phyloP scores from a whole-genome alignment of 2,113 vertebrate genomes.

The Columba livia region DNA sequence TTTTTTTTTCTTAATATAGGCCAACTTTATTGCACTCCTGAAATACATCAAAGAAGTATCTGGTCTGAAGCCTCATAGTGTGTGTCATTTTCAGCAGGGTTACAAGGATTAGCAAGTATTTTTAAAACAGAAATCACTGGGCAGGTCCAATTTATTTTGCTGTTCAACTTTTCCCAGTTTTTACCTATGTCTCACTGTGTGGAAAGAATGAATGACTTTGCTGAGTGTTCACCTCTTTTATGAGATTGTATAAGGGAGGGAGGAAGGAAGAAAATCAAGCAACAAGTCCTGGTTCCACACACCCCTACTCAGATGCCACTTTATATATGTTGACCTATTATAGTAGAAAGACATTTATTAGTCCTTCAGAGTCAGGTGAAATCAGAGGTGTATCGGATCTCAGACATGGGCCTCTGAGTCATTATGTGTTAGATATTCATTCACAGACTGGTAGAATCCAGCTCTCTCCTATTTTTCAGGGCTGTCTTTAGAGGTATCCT shows the following conservation, averaged over 20 bases:
- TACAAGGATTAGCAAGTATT: background rate
- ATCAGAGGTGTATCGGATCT: background rate
- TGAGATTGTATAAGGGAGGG: background rate
- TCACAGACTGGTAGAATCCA: background rate
- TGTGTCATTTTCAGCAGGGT: background rate
- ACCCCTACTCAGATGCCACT: background rate
- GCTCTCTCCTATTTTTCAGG: background rate
- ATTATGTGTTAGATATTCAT: background rate
- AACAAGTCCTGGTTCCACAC: background rate
- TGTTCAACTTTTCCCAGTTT: background rate
- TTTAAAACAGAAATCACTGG: background rate
- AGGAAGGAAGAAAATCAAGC: background rate
- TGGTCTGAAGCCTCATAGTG: background rate
- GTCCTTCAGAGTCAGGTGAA: background rate
- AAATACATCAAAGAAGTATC: background rate
- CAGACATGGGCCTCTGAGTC: background rate
- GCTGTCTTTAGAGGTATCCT: background rate
- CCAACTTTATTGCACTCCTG: background rate
- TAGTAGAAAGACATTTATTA: background rate
- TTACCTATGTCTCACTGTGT: background rate
- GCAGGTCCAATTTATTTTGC: background rate
- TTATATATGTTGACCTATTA: background rate
- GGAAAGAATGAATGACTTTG: background rate
- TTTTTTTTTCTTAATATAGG: background rate
- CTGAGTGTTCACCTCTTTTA: background rate